A percentile compares a stretch with the other conserved stretches of the same genome.
Evolutionary conservation across 1,140 invertebrate genomes (phyloP).

Genomic region (Chlorops oryzae): DNA sequence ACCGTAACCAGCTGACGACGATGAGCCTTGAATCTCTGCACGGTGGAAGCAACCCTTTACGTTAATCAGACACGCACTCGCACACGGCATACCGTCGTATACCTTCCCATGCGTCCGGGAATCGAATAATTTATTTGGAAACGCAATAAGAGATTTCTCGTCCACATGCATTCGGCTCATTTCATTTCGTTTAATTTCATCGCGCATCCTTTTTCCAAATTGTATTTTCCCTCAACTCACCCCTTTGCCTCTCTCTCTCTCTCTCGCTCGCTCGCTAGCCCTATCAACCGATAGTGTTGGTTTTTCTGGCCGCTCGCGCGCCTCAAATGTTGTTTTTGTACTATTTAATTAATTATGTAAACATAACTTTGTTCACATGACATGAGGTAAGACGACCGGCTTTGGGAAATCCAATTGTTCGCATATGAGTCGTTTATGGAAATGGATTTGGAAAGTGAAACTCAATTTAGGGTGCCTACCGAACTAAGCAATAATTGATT

Average conservation of each 20-base stretch:
- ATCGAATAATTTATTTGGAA: conserved; percentile 20
- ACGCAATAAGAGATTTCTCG: conserved; percentile 10
- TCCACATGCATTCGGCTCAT: conserved; percentile 2
- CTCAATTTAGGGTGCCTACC: too few species aligned
- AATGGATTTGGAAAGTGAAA: conserved; percentile 47
- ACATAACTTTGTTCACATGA: conserved; percentile 38
- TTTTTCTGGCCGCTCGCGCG: too few species aligned
- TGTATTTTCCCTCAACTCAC: background rate
- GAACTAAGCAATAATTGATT: too few species aligned
- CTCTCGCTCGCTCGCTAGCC: too few species aligned
- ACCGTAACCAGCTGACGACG: conserved; percentile 20
- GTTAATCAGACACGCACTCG: too few species aligned
- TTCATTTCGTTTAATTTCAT: background rate
- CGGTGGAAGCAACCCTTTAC: conserved; percentile 13
- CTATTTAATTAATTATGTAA: conserved; percentile 47
- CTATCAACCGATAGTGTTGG: too few species aligned
- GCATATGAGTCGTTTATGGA: conserved; percentile 36
- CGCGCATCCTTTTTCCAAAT: background rate
- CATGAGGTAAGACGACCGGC: too few species aligned
- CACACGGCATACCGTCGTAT: too few species aligned
- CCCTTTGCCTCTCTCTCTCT: background rate
- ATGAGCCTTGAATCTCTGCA: background rate
- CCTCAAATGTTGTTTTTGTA: conserved; percentile 20
- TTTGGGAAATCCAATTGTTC: too few species aligned
- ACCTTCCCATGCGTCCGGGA: conserved; percentile 13